Conservation (phyloP, 1,140 invertebrate species). For the Leptinotarsa texana region DNA sequence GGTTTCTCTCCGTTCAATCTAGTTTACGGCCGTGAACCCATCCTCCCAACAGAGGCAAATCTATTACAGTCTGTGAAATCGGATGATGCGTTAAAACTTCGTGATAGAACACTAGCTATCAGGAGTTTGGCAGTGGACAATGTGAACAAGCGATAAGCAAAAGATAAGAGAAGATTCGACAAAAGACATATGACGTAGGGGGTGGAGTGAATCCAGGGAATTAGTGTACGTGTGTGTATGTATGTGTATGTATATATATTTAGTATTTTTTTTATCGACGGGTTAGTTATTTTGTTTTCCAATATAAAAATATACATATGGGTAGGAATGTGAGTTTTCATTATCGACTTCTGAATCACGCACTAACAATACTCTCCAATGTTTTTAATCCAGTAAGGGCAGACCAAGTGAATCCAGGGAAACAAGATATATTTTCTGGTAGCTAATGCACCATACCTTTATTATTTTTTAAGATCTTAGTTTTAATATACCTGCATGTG, state of each 20-base stretch:
- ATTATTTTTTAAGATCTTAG: no score
- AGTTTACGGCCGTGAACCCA: conserved; percentile 34
- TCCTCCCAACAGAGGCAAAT: conserved; percentile 35
- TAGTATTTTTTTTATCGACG: no score
- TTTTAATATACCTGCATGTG: no score
- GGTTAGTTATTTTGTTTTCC: no score
- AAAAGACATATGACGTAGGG: not conserved
- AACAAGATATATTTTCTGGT: no score
- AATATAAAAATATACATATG: no score
- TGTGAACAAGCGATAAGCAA: not conserved
- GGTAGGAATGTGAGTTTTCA: no score
- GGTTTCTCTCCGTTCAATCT: conserved; percentile 26
- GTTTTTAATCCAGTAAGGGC: no score
- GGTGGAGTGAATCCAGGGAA: conserved; percentile 13
- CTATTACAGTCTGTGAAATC: conserved; percentile 14
- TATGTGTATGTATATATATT: not conserved
- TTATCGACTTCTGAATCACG: no score
- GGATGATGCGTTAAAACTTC: not conserved
- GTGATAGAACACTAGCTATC: not conserved
- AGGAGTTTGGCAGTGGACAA: not conserved
- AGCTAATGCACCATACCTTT: no score
- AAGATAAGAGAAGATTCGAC: not conserved
- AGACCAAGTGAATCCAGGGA: no score
- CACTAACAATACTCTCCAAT: no score
- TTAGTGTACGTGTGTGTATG: not conserved